Base-by-base conservation (phyloP, 2,113 vertebrate species). In the Phoxinus phoxinus region DNA sequence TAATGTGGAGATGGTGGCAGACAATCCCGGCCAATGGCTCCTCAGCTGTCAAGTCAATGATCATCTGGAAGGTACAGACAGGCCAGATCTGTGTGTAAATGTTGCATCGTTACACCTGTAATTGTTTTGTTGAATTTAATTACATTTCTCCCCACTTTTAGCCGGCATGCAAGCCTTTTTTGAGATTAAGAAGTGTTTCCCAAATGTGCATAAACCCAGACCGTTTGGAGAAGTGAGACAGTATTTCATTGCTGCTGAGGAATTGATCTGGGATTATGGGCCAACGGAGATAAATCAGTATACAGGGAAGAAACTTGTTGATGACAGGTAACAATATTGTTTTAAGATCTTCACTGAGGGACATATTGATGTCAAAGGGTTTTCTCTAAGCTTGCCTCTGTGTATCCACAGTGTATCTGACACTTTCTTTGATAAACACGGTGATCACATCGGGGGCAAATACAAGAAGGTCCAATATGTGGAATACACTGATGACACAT, bases 101-200 rank as follows among this genome's bases (percentile, higher is more conserved):
- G 21, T 27, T 23, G 27, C 46, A 19, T 19, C 10, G 17, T 76
- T 74, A 9, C 15, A 56, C 53, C 7, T 56, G 53, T 56, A 25
- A 48, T 74, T 74, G 23, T 4, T n/a, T 10, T 71, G 56, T 63
- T 37, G 41, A 58, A 53, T 7, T 44, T 44, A 41, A 35, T 30
- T 32, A 51, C n/a, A 41, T 77, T 83, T 80, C 3, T 71, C 58
- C 4, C 69, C 84, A 72, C 86, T 63, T 58, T 63, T 67, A 99
- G 98, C 95, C 89, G 98, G 98, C 0, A 96, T 99, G 96, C 97
- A 99, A 87, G 97, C 96, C 4, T 89, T 97, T 86, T 99, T 97
- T 93, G 91, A 95, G 86, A 96, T 99, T 63, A 92, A 91, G 84
- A 94, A 96, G 19, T 98, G 97, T 88, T 92, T 94, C 74, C 94